These are phyloP conservation scores for Didymodactylos carnosus DNA, from an alignment of 2,888 invertebrate genomes.

Conservation along the genomic window DNA sequence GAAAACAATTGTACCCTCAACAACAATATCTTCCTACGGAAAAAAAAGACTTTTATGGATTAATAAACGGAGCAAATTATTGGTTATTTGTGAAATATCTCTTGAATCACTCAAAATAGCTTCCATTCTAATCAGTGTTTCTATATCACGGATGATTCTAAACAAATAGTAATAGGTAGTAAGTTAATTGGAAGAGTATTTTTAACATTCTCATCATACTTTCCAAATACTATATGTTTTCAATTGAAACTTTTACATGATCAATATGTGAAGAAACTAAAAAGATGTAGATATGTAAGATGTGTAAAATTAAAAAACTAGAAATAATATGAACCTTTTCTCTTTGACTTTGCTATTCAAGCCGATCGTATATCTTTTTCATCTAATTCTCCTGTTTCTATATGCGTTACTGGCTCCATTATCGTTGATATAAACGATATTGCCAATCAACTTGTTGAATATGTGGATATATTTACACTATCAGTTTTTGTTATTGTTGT, in stretches of 20 bases:
- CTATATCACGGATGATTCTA: constrained; percentile 80
- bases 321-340: constrained; percentile 46
- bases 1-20: constrained; percentile 9
- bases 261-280: constrained; percentile 81
- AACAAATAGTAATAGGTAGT: neutral
- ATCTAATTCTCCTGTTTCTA: constrained; percentile 73
- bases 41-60: constrained; percentile 37
- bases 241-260: constrained; percentile 85
- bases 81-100: constrained; percentile 56
- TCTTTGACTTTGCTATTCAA: constrained; percentile 52
- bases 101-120: constrained; percentile 76
- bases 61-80: constrained; percentile 56
- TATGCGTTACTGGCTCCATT: constrained; percentile 62
- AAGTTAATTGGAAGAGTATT: neutral
- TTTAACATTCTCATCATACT: constrained; percentile 11
- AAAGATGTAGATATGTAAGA: constrained; percentile 22
- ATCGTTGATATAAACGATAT: constrained; percentile 93
- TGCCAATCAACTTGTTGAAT: constrained; percentile 55
- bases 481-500: neutral
- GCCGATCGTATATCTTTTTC: constrained; percentile 52
- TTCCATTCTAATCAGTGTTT: constrained; percentile 73
- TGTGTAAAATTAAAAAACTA: neutral
- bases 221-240: constrained; percentile 88
- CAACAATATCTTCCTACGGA: neutral
- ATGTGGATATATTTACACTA: constrained; percentile 5